phyloP scores from a whole-genome alignment of 2,888 invertebrate genomes.

The Ophonus ardosiacus region DNA sequence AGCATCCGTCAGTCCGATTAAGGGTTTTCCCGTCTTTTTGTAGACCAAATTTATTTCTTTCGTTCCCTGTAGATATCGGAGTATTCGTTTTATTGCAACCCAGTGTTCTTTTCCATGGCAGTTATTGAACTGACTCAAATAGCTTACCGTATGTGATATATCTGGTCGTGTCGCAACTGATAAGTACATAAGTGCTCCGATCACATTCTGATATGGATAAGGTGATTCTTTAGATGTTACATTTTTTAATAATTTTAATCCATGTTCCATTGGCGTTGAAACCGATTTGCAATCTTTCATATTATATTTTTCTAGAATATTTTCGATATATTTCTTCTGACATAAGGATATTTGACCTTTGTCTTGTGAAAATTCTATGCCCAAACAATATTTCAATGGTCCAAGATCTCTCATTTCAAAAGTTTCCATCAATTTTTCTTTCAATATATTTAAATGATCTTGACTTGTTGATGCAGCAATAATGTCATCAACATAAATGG shows the following conservation, averaged over 20 bases:
- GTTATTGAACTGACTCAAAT: conserved; percentile 28
- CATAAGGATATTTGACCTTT: background rate
- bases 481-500: background rate
- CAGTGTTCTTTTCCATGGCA: conserved; percentile 9
- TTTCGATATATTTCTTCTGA: conserved; percentile 18
- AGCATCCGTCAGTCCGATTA: conserved; percentile 30
- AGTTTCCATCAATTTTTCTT: background rate
- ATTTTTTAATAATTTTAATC: background rate
- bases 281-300: conserved; percentile 29
- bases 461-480: background rate
- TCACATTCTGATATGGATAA: conserved; percentile 27
- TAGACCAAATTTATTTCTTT: background rate
- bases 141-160: conserved; percentile 31
- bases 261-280: background rate
- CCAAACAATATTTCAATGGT: background rate
- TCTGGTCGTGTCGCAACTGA: conserved; percentile 48
- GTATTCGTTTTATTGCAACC: conserved; percentile 1
- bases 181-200: conserved; percentile 24
- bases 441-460: background rate
- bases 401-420: background rate
- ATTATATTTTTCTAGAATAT: conserved; percentile 29
- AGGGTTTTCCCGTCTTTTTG: background rate
- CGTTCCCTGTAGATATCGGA: background rate
- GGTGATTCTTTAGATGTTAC: background rate
- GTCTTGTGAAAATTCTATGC: background rate